Evolutionary conservation across 2,888 invertebrate species (phyloP).

Genomic region (Patella depressa): DNA sequence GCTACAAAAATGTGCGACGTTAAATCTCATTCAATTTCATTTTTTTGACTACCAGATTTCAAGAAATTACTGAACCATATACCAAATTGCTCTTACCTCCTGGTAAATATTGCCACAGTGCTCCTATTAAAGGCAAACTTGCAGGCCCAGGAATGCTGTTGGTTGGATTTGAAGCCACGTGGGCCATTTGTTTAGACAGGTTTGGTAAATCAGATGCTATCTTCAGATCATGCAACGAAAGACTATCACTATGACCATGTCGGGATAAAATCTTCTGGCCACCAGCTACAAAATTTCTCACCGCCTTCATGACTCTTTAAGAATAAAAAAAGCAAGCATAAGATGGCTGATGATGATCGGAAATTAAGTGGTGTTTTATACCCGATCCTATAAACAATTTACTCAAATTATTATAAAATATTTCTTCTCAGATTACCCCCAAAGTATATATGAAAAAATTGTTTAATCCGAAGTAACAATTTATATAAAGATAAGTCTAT

Average conservation of each 20-base stretch:
- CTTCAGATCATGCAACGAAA: not conserved
- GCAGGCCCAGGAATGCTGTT: slow-evolving; percentile 24
- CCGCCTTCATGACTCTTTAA: not conserved
- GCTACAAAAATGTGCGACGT: no score
- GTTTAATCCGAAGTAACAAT: no score
- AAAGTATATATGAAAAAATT: no score
- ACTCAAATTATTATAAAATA: no score
- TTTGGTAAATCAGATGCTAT: not conserved
- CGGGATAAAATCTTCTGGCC: not conserved
- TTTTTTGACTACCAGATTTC: no score
- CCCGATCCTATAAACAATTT: no score
- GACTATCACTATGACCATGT: not conserved
- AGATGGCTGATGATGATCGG: no score
- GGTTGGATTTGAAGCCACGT: not conserved
- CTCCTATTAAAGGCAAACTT: slow-evolving; percentile 24
- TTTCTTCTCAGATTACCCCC: no score
- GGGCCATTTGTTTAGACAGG: not conserved
- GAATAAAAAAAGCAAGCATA: no score
- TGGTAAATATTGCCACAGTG: slow-evolving; percentile 29
- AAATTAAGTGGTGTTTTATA: no score
- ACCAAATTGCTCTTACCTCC: slow-evolving; percentile 9
- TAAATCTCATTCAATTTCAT: no score
- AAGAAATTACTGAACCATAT: not conserved
- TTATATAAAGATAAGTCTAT: no score
- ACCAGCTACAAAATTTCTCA: not conserved